Conservation (phyloP, 2,113 vertebrate genomes). For the Ahaetulla prasina region DNA sequence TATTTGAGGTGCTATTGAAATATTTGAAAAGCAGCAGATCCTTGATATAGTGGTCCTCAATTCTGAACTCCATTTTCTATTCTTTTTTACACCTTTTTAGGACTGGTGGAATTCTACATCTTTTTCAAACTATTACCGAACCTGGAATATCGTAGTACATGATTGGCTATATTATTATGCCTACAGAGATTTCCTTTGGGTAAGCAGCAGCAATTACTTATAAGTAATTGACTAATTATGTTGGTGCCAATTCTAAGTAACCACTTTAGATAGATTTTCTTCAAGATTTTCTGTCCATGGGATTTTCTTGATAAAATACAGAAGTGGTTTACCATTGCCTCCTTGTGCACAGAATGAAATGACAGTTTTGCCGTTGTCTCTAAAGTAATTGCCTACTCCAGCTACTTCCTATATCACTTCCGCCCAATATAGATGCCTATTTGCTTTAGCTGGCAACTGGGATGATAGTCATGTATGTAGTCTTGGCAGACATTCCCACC, state of each 20-base stretch:
- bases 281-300: neutral
- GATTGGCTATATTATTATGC: conserved; percentile 84
- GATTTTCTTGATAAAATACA: neutral
- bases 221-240: neutral
- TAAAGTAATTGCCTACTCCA: neutral
- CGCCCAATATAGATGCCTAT: neutral
- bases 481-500: neutral
- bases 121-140: conserved; percentile 80
- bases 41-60: neutral
- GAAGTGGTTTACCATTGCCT: neutral
- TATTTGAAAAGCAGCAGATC: neutral
- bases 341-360: neutral
- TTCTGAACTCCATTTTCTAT: neutral
- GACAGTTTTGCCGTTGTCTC: neutral
- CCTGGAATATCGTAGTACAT: conserved; percentile 82
- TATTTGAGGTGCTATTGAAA: neutral
- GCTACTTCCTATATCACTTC: neutral
- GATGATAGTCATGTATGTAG: neutral
- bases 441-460: neutral
- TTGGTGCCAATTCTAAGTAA: neutral
- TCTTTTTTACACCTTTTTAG: conserved; percentile 51
- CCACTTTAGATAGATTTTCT: neutral
- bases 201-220: conserved; percentile 57
- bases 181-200: conserved; percentile 81
- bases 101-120: conserved; percentile 89